Conservation (phyloP, 2,797 vertebrate species). For the Capromys pilorides region DNA sequence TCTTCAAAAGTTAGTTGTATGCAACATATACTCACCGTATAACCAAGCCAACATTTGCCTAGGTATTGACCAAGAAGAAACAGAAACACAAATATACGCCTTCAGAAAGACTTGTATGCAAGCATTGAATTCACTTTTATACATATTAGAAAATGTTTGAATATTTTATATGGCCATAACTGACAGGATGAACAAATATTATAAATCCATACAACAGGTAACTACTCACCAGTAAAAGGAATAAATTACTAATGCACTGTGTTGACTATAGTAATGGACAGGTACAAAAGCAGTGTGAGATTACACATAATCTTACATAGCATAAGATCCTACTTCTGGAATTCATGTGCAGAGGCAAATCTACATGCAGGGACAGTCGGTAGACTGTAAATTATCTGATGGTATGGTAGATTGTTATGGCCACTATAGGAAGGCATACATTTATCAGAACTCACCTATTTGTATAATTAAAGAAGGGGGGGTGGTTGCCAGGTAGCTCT, state of each 20-base stretch:
- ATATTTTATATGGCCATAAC: not conserved
- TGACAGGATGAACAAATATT: not conserved
- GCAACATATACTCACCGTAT: not conserved
- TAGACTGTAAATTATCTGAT: not conserved
- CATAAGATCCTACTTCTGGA: not conserved
- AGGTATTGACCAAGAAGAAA: not conserved
- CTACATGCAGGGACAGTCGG: not conserved
- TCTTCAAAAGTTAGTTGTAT: not conserved
- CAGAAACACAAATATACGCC: not conserved
- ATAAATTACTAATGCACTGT: not conserved
- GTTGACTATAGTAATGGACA: not conserved
- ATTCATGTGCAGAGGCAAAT: not conserved
- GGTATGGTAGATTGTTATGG: not conserved
- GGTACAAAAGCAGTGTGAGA: not conserved
- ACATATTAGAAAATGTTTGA: not conserved
- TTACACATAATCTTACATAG: not conserved
- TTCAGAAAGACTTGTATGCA: not conserved
- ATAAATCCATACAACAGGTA: not conserved
- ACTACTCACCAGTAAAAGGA: not conserved
- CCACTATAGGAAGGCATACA: not conserved
- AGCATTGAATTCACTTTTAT: not conserved
- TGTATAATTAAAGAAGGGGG: not conserved
- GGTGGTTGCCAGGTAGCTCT: too few relatives aligned
- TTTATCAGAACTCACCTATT: not conserved
- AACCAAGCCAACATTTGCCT: not conserved